These are phyloP conservation scores for Tortricodes alternella DNA, from an alignment of 2,888 invertebrate genomes.

Conservation along the genomic window DNA sequence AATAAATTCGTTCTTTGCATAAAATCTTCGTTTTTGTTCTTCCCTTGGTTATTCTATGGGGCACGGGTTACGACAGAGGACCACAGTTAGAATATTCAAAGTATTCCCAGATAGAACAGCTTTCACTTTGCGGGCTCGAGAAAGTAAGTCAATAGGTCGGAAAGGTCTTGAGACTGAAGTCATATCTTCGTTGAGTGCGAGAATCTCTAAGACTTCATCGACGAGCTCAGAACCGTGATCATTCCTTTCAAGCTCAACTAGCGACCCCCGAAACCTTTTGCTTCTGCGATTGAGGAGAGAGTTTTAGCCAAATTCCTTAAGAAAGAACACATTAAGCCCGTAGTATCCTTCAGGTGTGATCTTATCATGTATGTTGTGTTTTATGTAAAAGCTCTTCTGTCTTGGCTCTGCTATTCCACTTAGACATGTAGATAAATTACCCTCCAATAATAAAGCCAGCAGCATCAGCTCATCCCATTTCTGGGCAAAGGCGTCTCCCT, in stretches of 20 bases:
- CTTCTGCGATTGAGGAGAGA: no score
- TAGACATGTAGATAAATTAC: background rate
- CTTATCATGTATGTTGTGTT: no score
- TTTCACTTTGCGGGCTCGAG: background rate
- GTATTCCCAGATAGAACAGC: constrained; percentile 4
- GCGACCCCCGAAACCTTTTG: no score
- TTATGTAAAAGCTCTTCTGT: constrained; percentile 10
- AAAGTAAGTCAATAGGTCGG: background rate
- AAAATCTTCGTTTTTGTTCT: background rate
- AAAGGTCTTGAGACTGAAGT: no score
- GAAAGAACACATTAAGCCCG: background rate
- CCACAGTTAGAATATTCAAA: background rate
- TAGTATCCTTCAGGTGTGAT: background rate
- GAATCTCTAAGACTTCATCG: no score
- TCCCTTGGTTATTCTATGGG: background rate
- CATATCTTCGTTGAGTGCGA: no score
- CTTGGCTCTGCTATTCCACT: background rate
- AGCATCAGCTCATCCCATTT: constrained; percentile 14
- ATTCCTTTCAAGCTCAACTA: no score
- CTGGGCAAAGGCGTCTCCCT: constrained; percentile 1
- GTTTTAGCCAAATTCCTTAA: background rate
- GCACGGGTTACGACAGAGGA: constrained; percentile 8
- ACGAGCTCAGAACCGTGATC: no score
- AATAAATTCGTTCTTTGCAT: constrained; percentile 9
- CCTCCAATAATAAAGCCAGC: constrained; percentile 1